These are phyloP conservation scores for Tympanoctomys barrerae DNA, from an alignment of 2,797 vertebrate genomes.

Conservation along the genomic window DNA sequence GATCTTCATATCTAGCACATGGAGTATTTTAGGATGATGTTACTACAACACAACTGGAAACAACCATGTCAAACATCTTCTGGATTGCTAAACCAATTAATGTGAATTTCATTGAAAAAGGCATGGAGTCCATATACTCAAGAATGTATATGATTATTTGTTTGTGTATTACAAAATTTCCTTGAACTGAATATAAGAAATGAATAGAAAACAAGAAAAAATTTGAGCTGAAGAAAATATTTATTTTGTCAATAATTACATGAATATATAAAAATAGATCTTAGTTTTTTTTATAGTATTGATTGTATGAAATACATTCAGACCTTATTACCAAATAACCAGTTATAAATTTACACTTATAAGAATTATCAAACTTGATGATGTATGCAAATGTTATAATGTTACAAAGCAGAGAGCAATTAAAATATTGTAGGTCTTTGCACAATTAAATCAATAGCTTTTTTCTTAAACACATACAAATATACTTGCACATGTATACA, in stretches of 20 bases:
- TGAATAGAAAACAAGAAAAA: background rate
- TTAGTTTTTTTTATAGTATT: background rate
- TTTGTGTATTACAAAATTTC: slow-evolving; percentile 21
- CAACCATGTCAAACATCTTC: background rate
- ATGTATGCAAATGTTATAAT: background rate
- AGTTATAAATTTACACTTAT: background rate
- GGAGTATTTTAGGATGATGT: background rate
- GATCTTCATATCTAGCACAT: background rate
- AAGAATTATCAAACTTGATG: background rate
- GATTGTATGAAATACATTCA: background rate
- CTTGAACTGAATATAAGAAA: background rate
- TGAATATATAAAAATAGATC: background rate
- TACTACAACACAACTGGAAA: background rate
- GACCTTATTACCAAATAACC: background rate
- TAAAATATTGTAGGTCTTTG: background rate
- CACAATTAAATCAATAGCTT: background rate
- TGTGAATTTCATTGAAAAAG: background rate
- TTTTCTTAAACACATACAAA: background rate
- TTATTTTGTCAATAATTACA: slow-evolving; percentile 30
- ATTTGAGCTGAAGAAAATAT: background rate
- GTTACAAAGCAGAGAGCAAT: background rate
- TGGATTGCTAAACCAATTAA: background rate
- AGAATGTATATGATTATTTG: background rate
- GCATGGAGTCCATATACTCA: background rate
- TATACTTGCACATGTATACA: background rate